Evolutionary conservation across 2,888 invertebrate species (phyloP), one percentile per base, ranked within the genome.

Genomic region (Drosophila rellima): DNA sequence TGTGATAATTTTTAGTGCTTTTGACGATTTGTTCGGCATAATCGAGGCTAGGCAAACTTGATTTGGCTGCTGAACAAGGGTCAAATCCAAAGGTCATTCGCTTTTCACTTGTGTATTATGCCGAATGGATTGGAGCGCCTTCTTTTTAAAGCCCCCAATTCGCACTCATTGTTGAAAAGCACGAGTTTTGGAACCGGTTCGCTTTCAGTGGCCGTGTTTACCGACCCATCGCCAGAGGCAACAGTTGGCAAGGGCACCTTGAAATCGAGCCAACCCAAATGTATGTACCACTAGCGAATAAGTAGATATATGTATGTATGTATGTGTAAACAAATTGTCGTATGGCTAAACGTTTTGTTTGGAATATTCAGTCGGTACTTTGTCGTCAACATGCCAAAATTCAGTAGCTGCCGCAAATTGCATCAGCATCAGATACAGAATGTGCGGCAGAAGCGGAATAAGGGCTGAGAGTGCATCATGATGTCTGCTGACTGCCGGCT

Each of bases 181-280:
- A 69, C 60, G 45, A 82, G 69, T 77, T 83, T 79, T 52, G 54
- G 70, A 84, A 82, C 81, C 77, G 74, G 81, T 79, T 82, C 62
- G 56, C 42, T 56, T 26, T 40, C 44, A 45, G 44, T 15, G n/a
- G 18, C 29, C 51, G 55, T 33, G 42, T 29, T 51, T 48, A 31
- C 31, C 52, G 18, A 42, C 26, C 47, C 59, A 52, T 37, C 37
- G 55, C 44, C 44, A 35, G 45, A 45, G 45, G 56, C 61, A 75
- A 56, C 64, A 68, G 59, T 56, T 63, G 61, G 54, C 82, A 84
- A 82, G 85, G 81, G 82, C 81, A 82, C 81, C 81, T 84, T 84
- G 81, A 80, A 63, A 81, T 64, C 50, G 57, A 73, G 61, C 69
- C 76, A 68, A 72, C 42, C 51, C 26, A 54, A 76, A 68, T 68